Evolutionary conservation across 2,113 vertebrate species (phyloP).

Genomic region (Podiceps cristatus): DNA sequence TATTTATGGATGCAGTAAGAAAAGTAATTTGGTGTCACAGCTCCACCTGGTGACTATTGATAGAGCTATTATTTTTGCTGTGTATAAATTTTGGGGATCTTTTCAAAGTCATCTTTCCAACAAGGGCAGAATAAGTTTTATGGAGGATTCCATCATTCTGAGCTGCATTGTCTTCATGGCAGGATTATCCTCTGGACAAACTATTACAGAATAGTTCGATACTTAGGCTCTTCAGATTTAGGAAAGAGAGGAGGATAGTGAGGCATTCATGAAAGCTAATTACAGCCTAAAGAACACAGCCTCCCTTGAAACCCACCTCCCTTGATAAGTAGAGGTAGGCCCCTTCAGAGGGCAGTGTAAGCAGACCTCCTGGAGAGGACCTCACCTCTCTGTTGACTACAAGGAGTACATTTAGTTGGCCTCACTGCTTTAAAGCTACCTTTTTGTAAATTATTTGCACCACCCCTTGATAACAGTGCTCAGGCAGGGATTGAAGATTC

Average conservation of each 20-base stretch:
- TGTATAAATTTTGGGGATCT: background rate
- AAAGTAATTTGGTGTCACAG: background rate
- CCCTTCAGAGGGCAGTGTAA: background rate
- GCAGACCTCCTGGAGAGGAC: background rate
- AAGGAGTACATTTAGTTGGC: background rate
- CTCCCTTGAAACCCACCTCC: background rate
- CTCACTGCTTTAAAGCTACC: background rate
- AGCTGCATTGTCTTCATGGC: background rate
- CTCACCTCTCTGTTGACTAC: background rate
- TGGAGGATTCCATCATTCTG: background rate
- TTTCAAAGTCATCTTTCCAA: background rate
- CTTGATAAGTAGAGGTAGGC: background rate
- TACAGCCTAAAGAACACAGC: background rate
- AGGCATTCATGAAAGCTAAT: background rate
- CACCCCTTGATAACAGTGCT: background rate
- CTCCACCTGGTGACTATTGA: background rate
- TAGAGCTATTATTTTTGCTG: background rate
- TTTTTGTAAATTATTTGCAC: background rate
- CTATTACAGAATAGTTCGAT: background rate
- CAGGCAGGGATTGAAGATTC: background rate
- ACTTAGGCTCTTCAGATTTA: background rate
- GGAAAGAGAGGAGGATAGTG: background rate
- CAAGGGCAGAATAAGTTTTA: background rate
- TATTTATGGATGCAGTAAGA: accelerated
- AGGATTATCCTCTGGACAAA: background rate